A percentile compares a stretch with the other conserved stretches of the same genome.
These are phyloP conservation scores for Enteromius argenteus DNA, from an alignment of 2,797 vertebrate genomes.

Conservation along the genomic window DNA sequence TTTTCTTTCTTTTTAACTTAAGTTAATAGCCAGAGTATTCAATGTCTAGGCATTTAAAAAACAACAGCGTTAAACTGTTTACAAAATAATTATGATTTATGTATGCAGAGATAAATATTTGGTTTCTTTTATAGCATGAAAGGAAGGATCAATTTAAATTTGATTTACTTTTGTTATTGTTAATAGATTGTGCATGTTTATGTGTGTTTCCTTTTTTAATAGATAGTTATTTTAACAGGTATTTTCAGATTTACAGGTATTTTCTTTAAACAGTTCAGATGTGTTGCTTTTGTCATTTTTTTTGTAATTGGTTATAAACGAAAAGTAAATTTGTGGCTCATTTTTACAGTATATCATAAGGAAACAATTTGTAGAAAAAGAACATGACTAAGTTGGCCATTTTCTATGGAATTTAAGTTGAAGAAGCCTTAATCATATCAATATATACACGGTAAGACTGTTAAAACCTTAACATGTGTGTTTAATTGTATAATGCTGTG, in stretches of 20 bases:
- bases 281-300: not conserved
- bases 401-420: not conserved
- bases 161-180: not conserved
- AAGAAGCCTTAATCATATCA: not conserved
- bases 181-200: not conserved
- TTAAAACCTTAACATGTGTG: not conserved
- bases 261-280: not conserved
- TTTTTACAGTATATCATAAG: not conserved
- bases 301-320: not conserved
- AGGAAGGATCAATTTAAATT: too few relatives aligned
- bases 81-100: not conserved
- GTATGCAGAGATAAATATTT: not conserved
- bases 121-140: not conserved
- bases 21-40: not conserved
- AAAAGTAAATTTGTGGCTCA: not conserved
- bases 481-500: not conserved
- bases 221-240: not conserved
- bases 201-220: not conserved
- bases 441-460: not conserved
- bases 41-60: not conserved
- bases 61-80: not conserved
- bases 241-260: not conserved
- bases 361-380: not conserved
- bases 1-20: not conserved
- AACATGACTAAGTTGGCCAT: not conserved